Conservation (phyloP, 1,140 invertebrate genomes). For the Scaptomyza hsui region DNA sequence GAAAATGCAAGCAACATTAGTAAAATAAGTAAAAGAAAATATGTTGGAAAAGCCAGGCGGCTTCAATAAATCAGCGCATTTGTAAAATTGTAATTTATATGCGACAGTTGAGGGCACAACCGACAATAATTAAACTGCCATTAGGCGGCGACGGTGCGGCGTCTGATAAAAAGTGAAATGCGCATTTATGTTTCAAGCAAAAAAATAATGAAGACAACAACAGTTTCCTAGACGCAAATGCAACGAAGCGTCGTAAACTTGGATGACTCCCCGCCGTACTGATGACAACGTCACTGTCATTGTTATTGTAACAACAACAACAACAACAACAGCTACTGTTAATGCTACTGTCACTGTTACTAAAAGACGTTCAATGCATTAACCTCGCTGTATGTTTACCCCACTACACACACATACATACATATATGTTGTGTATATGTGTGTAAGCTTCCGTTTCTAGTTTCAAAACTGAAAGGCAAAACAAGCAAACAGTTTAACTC, state of each 20-base stretch:
- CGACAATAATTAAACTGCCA: conserved; percentile 71
- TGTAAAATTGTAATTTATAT: conserved; percentile 59
- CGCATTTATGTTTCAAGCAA: conserved; percentile 49
- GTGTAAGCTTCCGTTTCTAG: conserved; percentile 57
- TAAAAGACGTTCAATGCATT: conserved; percentile 6
- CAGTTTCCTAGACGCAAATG: conserved; percentile 49
- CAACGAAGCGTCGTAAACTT: conserved; percentile 69
- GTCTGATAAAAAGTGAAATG: conserved; percentile 78
- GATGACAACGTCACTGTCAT: conserved; percentile 23
- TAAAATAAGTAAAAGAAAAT: background rate
- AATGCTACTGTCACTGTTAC: background rate
- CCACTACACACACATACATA: background rate
- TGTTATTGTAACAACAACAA: background rate
- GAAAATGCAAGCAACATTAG: conserved; percentile 7
- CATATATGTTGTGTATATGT: conserved; percentile 21
- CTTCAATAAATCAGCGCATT: conserved; percentile 64
- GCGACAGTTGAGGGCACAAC: conserved; percentile 64
- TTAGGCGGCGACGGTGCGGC: conserved; percentile 36
- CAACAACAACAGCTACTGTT: background rate
- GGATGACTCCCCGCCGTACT: background rate
- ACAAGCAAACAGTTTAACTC: background rate
- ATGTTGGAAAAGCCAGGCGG: conserved; percentile 25
- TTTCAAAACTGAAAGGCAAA: conserved; percentile 62
- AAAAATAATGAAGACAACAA: conserved; percentile 20
- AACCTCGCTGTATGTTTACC: conserved; percentile 14